Conservation (phyloP, 2,113 vertebrate genomes). For the Cygnus atratus region DNA sequence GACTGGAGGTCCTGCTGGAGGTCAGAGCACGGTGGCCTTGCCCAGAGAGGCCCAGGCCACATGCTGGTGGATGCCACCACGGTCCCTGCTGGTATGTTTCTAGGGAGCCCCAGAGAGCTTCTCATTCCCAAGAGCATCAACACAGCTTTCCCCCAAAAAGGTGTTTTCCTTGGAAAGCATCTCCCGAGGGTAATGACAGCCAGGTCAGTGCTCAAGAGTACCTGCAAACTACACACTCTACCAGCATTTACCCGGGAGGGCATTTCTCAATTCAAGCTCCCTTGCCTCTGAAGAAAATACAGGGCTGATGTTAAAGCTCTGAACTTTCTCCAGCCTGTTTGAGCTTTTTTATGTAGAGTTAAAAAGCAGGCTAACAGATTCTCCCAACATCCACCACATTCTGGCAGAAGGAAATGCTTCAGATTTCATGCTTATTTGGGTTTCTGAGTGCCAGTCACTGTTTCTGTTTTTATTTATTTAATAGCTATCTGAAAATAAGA, state of each 20-base stretch:
- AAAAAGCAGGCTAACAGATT: conserved; percentile 3
- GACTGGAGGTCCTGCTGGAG: background rate
- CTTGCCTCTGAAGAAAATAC: background rate
- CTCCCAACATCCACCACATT: background rate
- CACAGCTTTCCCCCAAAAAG: background rate
- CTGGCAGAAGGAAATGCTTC: conserved; percentile 47
- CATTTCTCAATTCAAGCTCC: background rate
- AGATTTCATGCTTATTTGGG: conserved; percentile 44
- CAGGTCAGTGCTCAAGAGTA: background rate
- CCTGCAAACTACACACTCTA: accelerated
- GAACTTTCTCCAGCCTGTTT: background rate
- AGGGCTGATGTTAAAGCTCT: background rate
- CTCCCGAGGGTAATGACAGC: background rate
- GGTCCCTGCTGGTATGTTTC: accelerated
- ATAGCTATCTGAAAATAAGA: conserved; percentile 45
- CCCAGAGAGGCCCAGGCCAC: background rate
- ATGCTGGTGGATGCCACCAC: background rate
- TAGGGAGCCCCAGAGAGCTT: background rate
- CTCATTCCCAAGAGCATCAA: background rate
- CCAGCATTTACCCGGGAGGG: background rate
- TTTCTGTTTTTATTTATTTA: conserved; percentile 56
- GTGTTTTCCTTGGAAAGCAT: background rate
- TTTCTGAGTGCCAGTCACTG: conserved; percentile 26
- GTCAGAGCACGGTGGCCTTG: background rate
- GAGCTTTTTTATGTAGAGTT: background rate